Conservation (phyloP, 2,888 invertebrate genomes). For the Drosophila nigricruria region DNA sequence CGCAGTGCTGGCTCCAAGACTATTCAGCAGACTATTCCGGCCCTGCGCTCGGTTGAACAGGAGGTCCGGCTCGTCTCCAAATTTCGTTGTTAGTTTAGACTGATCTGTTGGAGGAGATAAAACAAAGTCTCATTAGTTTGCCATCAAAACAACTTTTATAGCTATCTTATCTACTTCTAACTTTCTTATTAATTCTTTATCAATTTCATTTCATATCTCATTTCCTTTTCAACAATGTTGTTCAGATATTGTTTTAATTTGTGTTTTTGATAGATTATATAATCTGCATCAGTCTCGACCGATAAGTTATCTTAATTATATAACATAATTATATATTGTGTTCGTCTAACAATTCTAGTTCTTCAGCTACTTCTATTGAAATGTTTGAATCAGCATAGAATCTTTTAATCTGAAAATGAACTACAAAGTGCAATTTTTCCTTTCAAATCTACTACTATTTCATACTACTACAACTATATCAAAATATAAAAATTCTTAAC, state of each 20-base stretch:
- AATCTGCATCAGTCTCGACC: neutral
- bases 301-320: neutral
- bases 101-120: constrained; percentile 87
- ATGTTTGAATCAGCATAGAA: neutral
- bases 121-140: neutral
- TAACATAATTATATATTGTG: neutral
- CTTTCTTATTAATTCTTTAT: neutral
- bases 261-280: neutral
- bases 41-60: constrained; percentile 87
- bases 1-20: constrained; percentile 79
- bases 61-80: constrained; percentile 88
- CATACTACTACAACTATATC: too few species aligned
- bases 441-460: too few species aligned
- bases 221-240: neutral
- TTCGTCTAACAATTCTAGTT: neutral
- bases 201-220: neutral
- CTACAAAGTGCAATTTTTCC: too few species aligned
- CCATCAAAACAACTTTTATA: neutral
- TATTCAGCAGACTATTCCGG: constrained; percentile 86
- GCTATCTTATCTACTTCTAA: neutral
- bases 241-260: neutral
- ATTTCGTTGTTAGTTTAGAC: constrained; percentile 89
- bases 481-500: too few species aligned
- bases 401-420: too few species aligned
- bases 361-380: neutral